These are phyloP conservation scores for Otolemur crassicaudatus DNA, from an alignment of 2,797 vertebrate species.

Conservation along the genomic window DNA sequence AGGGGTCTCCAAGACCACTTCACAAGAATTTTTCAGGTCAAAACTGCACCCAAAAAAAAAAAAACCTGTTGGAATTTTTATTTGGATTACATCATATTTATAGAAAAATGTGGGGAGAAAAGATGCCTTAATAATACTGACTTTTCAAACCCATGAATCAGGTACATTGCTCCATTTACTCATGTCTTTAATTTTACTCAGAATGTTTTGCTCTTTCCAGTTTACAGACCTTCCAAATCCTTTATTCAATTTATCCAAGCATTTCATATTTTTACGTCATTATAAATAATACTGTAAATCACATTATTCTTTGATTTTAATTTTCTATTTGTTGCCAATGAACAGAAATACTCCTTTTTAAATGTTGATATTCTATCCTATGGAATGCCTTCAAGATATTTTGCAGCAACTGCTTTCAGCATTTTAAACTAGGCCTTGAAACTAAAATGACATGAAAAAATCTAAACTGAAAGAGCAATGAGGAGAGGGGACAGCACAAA, in stretches of 20 bases:
- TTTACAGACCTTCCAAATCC: neutral
- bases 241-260: neutral
- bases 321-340: neutral
- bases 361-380: neutral
- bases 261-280: neutral
- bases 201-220: neutral
- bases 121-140: neutral
- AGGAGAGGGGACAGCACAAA: neutral
- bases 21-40: neutral
- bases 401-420: constrained; percentile 2
- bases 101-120: neutral
- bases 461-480: neutral
- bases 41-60: neutral
- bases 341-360: neutral
- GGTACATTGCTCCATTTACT: neutral
- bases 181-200: neutral
- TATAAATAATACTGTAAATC: neutral
- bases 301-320: neutral
- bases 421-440: neutral
- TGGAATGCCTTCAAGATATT: neutral
- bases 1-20: neutral
- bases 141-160: neutral
- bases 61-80: neutral
- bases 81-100: neutral
- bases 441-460: neutral